phyloP scores from a whole-genome alignment of 2,113 vertebrate species.

The Elephas maximus region DNA sequence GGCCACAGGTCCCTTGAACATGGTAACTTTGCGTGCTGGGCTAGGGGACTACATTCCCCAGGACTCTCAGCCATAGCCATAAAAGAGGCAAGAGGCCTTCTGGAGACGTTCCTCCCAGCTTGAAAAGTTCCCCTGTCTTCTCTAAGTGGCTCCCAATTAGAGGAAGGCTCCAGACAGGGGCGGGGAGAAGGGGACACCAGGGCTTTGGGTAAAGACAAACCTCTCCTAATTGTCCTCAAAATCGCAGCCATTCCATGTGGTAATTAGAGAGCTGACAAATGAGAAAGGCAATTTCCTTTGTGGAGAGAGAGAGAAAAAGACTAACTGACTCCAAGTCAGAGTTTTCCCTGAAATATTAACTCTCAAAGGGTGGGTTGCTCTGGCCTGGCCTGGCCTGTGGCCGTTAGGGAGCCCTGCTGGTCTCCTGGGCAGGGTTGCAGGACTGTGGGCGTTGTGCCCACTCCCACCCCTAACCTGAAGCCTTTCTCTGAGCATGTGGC shows the following conservation, averaged over 20 bases:
- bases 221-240: slow-evolving; percentile 87
- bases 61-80: slow-evolving; percentile 72
- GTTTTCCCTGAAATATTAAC: slow-evolving; percentile 86
- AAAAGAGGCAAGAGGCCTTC: slow-evolving; percentile 82
- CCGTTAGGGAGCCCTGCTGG: background rate
- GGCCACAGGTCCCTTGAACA: slow-evolving; percentile 77
- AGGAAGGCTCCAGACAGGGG: slow-evolving; percentile 85
- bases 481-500: background rate
- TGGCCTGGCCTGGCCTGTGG: slow-evolving; percentile 57
- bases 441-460: background rate
- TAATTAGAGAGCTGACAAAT: slow-evolving; percentile 87
- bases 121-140: slow-evolving; percentile 84
- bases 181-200: slow-evolving; percentile 69
- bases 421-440: slow-evolving; percentile 6
- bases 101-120: slow-evolving; percentile 81
- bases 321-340: slow-evolving; percentile 80
- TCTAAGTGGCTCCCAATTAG: slow-evolving; percentile 86
- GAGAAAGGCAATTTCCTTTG: slow-evolving; percentile 82
- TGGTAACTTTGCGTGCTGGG: slow-evolving; percentile 27
- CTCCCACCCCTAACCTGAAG: background rate
- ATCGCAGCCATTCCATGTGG: slow-evolving; percentile 83
- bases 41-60: slow-evolving; percentile 33
- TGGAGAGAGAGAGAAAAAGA: slow-evolving; percentile 21
- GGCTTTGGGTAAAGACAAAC: slow-evolving; percentile 80
- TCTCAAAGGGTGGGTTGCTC: slow-evolving; percentile 77